Percentiles rank a stretch among this genome's conserved stretches.
Conservation (phyloP, 2,888 invertebrate species). For the Ochropacha duplaris region DNA sequence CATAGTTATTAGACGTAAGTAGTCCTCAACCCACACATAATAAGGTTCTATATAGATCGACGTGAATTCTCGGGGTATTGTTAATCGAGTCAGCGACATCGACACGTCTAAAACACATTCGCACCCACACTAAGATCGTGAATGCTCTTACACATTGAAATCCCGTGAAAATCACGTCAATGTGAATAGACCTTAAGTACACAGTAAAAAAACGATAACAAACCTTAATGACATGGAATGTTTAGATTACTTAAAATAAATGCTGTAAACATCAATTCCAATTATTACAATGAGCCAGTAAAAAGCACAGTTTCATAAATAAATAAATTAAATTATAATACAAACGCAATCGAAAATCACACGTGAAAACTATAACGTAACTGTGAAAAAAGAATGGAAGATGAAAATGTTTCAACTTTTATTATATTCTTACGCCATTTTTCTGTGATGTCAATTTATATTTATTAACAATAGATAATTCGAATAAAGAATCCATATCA, state of each 20-base stretch:
- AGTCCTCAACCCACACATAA: slow-evolving; percentile 46
- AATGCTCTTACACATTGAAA: neutral
- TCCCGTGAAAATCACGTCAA: neutral
- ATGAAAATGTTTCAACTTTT: slow-evolving; percentile 31
- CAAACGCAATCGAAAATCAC: slow-evolving; percentile 5
- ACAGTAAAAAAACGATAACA: slow-evolving; percentile 42
- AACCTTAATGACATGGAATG: slow-evolving; percentile 55
- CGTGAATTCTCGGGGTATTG: neutral
- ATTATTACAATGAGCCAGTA: slow-evolving; percentile 12
- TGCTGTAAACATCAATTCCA: slow-evolving; percentile 22
- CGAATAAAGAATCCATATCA: neutral
- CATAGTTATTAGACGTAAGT: slow-evolving; percentile 28
- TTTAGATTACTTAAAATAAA: slow-evolving; percentile 27
- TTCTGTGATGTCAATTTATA: slow-evolving; percentile 28
- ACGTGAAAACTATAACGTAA: slow-evolving; percentile 7
- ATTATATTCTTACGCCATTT: slow-evolving; percentile 22
- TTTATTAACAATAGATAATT: neutral
- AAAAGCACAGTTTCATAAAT: slow-evolving; percentile 8
- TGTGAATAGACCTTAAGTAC: slow-evolving; percentile 28
- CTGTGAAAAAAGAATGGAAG: slow-evolving; percentile 29
- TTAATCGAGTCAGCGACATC: neutral
- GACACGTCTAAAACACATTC: too few relatives aligned
- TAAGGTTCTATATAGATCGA: neutral
- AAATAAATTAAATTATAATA: slow-evolving; percentile 6
- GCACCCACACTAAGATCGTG: neutral